Base-by-base conservation (phyloP, 1,140 invertebrate genomes). In the Sesamia nonagrioides region DNA sequence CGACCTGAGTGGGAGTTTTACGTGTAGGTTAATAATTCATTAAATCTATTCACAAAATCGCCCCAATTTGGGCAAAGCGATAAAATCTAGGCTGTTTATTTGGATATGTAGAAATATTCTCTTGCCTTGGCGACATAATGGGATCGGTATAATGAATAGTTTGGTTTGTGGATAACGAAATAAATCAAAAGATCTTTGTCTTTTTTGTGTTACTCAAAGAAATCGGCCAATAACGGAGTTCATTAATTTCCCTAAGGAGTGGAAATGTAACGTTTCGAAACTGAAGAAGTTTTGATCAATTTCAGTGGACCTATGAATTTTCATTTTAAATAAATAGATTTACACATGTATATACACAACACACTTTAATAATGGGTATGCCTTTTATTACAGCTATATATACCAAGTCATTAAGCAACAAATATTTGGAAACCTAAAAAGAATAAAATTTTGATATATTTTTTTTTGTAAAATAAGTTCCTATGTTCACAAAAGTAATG, bases 1-100 rank as follows among this genome's bases (percentile, higher is more conserved):
- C 40, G 54, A 74, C 5, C 2, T 9, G 54, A 7, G 73, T 75
- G 42, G 73, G 58, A 18, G 73, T 35, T n/a, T 45, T 27, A 11
- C 58, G 54, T 58, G 54, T 58, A 75, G 18, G 33, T 9, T 45
- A 27, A 33, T 21, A 63, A 63, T 75, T 35, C 37, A 21, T 75
- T 54, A 17, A 58, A 11, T 37, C 7, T 58, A 50, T 9, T 50
- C 4, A 52, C 58, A 63, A 17, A 56, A 75, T 27, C 45, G 45
- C 9, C 48, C 58, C 45, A 48, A 63, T 75, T 75, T 75, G 45
- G 58, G 21, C 42, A 63, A 2, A 17, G 15, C 37, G 58, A 75
- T 75, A 50, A 18, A 50, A 75, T 75, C 73, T 75, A 75, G 42
- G 40, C 27, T 75, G 9, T 74, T 60, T 74, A 5, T 33, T 27